phyloP scores from a whole-genome alignment of 2,797 vertebrate genomes.

The Poeciliopsis paucimaculata region DNA sequence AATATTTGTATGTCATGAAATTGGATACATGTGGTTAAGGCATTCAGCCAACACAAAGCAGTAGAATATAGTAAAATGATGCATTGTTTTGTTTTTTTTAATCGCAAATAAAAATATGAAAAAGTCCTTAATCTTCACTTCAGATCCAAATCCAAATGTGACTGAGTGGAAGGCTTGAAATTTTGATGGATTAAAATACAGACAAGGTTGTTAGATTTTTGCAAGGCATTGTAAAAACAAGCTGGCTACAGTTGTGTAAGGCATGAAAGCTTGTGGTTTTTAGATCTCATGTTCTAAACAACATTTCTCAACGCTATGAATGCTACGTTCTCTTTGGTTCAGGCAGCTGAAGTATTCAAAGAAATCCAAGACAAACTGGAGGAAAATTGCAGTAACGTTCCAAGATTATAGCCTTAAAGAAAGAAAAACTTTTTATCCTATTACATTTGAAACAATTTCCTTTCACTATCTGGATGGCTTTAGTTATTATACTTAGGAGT shows the following conservation, averaged over 20 bases:
- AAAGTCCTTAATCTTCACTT: not conserved
- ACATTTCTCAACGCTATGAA: conserved; percentile 24
- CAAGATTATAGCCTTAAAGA: not conserved
- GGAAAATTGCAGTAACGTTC: not conserved
- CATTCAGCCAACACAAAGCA: not conserved
- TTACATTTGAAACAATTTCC: not conserved
- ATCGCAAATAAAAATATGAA: not conserved
- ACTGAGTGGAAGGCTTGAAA: not conserved
- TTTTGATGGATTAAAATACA: not conserved
- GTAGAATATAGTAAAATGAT: not conserved
- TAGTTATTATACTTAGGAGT: not conserved
- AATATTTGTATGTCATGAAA: not conserved
- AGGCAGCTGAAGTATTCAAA: not conserved
- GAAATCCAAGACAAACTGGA: not conserved
- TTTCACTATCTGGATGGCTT: not conserved
- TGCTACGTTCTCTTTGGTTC: conserved; percentile 6
- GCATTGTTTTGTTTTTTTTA: not conserved
- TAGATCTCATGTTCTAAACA: conserved; percentile 35
- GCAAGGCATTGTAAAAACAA: not conserved
- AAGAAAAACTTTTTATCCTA: not conserved
- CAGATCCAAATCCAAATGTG: not conserved
- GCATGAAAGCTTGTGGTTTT: conserved; percentile 12
- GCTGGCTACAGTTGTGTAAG: not conserved
- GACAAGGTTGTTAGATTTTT: not conserved
- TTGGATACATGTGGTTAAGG: not conserved